phyloP scores from a whole-genome alignment of 2,113 vertebrate species.

The Crotalus tigris region DNA sequence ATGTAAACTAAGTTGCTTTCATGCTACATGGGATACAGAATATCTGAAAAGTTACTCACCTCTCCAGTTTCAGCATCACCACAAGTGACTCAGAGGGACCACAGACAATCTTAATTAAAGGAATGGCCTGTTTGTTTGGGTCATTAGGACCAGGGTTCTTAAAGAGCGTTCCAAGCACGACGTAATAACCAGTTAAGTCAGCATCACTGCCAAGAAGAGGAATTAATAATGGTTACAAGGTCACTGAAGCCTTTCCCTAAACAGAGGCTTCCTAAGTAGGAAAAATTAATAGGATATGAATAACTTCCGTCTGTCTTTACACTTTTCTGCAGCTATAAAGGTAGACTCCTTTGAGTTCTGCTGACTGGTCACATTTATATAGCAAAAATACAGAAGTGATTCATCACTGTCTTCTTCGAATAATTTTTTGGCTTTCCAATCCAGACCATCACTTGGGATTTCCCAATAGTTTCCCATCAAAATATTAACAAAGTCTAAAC shows the following conservation, averaged over 20 bases:
- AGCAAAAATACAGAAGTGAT: neutral
- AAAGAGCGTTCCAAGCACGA: constrained; percentile 86
- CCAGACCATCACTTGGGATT: neutral
- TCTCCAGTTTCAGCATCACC: constrained; percentile 88
- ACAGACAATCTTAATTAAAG: constrained; percentile 80
- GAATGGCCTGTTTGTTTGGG: constrained; percentile 77
- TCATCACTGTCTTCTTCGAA: neutral
- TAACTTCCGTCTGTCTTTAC: neutral
- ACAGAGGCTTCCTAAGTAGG: neutral
- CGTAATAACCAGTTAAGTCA: constrained; percentile 82
- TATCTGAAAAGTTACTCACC: constrained; percentile 57
- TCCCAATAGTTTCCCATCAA: neutral
- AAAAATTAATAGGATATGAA: neutral
- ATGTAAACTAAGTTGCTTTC: neutral
- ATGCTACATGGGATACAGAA: neutral
- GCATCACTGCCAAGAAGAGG: constrained; percentile 70
- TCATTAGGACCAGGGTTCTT: constrained; percentile 78
- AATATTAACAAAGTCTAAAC: neutral
- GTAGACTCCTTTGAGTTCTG: neutral
- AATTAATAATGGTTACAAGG: neutral
- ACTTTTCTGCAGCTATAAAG: neutral
- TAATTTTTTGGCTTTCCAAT: neutral
- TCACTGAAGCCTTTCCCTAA: neutral
- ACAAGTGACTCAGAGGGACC: constrained; percentile 89
- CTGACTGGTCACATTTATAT: neutral